phyloP scores from a whole-genome alignment of 2,797 vertebrate species.

The Anabacerthia variegaticeps region DNA sequence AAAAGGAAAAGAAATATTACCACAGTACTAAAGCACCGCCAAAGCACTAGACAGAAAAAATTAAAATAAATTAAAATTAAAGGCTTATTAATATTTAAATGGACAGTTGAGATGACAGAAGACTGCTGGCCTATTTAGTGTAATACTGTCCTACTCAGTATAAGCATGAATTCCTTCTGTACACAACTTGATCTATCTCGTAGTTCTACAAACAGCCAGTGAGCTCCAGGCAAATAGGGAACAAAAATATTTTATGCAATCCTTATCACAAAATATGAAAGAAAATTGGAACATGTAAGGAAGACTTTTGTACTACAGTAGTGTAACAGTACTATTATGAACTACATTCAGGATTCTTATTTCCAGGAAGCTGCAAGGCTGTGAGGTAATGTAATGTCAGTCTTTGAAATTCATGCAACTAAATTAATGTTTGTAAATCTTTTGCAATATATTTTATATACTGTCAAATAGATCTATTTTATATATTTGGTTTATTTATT shows the following conservation, averaged over 20 bases:
- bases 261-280: not conserved
- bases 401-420: not conserved
- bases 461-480: not conserved
- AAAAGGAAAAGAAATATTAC: slow-evolving; percentile 94
- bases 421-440: not conserved
- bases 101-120: not conserved
- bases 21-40: slow-evolving; percentile 92
- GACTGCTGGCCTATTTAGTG: not conserved
- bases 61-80: not conserved
- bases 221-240: not conserved
- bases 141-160: not conserved
- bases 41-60: slow-evolving; percentile 81
- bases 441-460: not conserved
- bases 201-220: not conserved
- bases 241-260: not conserved
- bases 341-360: not conserved
- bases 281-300: not conserved
- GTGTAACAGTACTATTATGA: not conserved
- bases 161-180: not conserved
- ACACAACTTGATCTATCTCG: not conserved
- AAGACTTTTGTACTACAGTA: not conserved
- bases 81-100: slow-evolving; percentile 18
- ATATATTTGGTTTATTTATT: not conserved
- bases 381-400: not conserved
- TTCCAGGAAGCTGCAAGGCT: not conserved